Percentiles rank a stretch among this genome's conserved stretches.
Evolutionary conservation across 2,797 vertebrate species (phyloP).

Genomic region (Siniperca undulata): DNA sequence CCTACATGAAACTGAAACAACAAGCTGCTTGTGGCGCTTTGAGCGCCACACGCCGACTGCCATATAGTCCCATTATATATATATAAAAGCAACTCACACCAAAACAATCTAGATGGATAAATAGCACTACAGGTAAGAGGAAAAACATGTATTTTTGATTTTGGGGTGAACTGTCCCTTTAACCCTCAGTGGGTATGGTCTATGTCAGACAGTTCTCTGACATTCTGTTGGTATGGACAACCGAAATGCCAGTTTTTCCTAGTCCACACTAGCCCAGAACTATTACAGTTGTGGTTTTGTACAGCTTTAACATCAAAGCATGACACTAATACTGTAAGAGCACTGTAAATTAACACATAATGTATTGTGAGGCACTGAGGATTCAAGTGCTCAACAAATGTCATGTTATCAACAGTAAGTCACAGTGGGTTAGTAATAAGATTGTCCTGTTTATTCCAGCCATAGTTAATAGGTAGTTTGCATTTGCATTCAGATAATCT

Average conservation of each 20-base stretch:
- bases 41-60: no score
- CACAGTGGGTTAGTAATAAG: conserved; percentile 50
- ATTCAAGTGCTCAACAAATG: conserved; percentile 27
- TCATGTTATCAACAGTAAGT: conserved; percentile 37
- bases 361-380: conserved; percentile 43
- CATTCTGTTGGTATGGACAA: background rate
- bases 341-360: conserved; percentile 27
- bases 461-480: conserved; percentile 61
- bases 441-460: conserved; percentile 59
- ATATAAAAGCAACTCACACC: no score
- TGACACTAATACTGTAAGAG: conserved; percentile 26
- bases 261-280: background rate
- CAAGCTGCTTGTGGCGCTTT: no score
- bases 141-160: no score
- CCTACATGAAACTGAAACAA: no score
- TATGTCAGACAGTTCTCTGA: conserved; percentile 7
- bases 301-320: conserved; percentile 22
- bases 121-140: no score
- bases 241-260: background rate
- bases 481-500: conserved; percentile 43
- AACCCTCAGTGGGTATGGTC: conserved; percentile 15
- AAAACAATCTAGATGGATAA: no score
- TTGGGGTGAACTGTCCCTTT: background rate
- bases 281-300: conserved; percentile 14
- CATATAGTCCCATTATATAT: no score